A percentile compares a stretch with the other conserved stretches of the same genome.
phyloP scores from a whole-genome alignment of 2,113 vertebrate genomes.

The Clarias batrachus region DNA sequence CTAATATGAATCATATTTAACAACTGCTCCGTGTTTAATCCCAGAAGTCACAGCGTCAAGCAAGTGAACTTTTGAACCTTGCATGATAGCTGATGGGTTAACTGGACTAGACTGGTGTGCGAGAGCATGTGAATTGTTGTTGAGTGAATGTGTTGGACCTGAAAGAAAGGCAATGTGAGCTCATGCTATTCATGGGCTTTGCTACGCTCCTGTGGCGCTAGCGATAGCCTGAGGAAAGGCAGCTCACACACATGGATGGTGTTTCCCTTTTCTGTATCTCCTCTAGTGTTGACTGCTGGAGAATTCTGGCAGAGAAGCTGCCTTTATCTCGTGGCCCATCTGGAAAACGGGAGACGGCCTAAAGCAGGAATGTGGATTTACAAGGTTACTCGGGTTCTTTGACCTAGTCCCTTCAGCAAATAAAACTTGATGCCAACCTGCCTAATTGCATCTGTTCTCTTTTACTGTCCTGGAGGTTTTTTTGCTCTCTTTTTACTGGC shows the following conservation, averaged over 20 bases:
- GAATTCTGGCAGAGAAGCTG: constrained; percentile 44
- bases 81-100: not conserved
- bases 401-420: constrained; percentile 68
- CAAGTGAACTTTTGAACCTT: constrained; percentile 44
- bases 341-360: constrained; percentile 51
- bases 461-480: constrained; percentile 52
- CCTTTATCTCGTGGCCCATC: constrained; percentile 50
- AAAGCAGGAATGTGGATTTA: constrained; percentile 58
- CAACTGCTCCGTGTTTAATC: constrained; percentile 22
- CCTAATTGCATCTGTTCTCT: constrained; percentile 57
- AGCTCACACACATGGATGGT: constrained; percentile 22
- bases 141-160: constrained; percentile 33
- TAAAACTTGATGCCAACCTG: constrained; percentile 67
- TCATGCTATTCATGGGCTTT: constrained; percentile 31
- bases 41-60: constrained; percentile 17
- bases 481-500: constrained; percentile 34
- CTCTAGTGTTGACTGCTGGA: constrained; percentile 48
- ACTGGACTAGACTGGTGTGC: not conserved
- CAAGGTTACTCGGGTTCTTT: constrained; percentile 67
- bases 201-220: constrained; percentile 27
- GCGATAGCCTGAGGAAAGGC: constrained; percentile 25
- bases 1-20: constrained; percentile 43
- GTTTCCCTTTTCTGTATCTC: constrained; percentile 38
- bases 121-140: not conserved
- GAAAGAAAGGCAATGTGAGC: constrained; percentile 31